Base-by-base conservation (phyloP, 2,113 vertebrate genomes). In the Naja naja region DNA sequence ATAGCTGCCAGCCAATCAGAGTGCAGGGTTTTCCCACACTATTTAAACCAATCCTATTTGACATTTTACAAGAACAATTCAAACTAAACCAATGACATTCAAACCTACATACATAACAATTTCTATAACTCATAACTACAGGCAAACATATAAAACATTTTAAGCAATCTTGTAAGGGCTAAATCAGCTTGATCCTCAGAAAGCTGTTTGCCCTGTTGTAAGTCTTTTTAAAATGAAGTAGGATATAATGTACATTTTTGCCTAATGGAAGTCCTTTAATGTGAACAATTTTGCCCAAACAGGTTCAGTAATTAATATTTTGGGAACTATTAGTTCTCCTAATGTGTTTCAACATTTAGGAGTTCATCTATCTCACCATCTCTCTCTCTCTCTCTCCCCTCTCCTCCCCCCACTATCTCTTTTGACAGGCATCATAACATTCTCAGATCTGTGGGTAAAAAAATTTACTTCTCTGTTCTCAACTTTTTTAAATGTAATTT, bases 341-440 rank as follows among this genome's bases (percentile, higher is more conserved):
- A 53, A 88, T 16, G 60, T 91, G 16, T 90, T 96, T 91, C 56
- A 89, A 91, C 89, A 92, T 90, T 89, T 56, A 94, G 90, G 92
- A 96, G 25, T 43, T 90, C 86, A 81, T 91, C 43, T 52, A 87
- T 53, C 34, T 1, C 49, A 56, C 9, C n/a, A 55, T 55, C 54
- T 60, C 25, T 10, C 25, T 58, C 6, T 56, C 5, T 56, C 25
- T 60, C 58, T 30, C 3, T 30, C 12, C 10, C 10, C 27, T 3
- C 30, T 14, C 11, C 8, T 27, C 55, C 23, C 56, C 5, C 22
- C 54, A 1, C 6, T 0, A 23, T 64, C 9, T 34, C 14, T 74
- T 34, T 34, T 0, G 89, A 47, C 9, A 94, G 53, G 94, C 2
- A n/a, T 1, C 2, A n/a, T 1, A 11, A 91, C 55, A 56, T 93